Base-by-base conservation (phyloP, 2,888 invertebrate species). In the Xestia c-nigrum region DNA sequence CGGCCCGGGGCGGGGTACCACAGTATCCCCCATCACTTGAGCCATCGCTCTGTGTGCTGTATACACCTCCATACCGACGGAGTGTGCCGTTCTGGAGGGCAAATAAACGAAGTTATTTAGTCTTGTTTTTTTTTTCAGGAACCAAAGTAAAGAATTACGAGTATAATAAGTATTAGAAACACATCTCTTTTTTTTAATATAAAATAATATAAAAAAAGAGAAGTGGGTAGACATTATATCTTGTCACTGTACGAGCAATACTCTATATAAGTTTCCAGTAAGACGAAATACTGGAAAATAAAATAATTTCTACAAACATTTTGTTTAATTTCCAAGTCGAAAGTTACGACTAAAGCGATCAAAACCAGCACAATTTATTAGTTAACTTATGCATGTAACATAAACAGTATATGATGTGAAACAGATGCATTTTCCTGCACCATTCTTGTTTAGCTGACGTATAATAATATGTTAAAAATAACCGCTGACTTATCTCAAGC, bases 81-180 rank as follows among this genome's bases (percentile, higher is more conserved):
- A 96, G 94, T 5, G 97, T 97, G 85, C 97, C 97, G 86, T 97
- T 97, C 95, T 96, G 90, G 7, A 89, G 86, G 50, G 7, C n/a
- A 46, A 61, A 72, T 61, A 16, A 7, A 4, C 3, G 2, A 43
- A n/a, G 7, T 55, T 71, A 40, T 10, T 16, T 21, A 1, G 52
- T 21, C 3, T 16, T 46, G 40, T 43, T 0, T n/a, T 61, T 0
- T n/a, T 61, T 46, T 31, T 16, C 14, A 21, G 7, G 3, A 47
- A 6, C 7, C 57, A 16, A 12, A 24, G 14, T 55, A 24, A 52
- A 57, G 5, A 24, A 24, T n/a, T n/a, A n/a, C n/a, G n/a, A n/a
- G 31, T 59, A 4, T 31, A 9, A 59, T 31, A n/a, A n/a, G n/a
- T n/a, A 31, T 59, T 19, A 19, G 16, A 19, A 16, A 59, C 4